Evolutionary conservation across 2,113 vertebrate species (phyloP).

Genomic region (Emydocephalus ijimae): DNA sequence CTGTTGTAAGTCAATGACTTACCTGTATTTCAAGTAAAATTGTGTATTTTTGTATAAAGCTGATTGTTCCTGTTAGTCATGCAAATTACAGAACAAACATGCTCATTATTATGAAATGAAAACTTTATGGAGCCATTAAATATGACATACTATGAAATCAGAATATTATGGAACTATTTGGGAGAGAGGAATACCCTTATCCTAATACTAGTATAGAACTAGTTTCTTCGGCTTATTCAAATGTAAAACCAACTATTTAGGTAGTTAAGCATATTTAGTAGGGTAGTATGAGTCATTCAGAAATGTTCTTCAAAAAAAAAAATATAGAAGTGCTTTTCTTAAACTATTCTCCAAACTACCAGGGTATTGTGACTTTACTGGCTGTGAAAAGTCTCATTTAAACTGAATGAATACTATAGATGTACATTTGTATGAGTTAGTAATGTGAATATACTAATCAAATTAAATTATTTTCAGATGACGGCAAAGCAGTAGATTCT

Average conservation of each 20-base stretch:
- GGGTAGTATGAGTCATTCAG: background rate
- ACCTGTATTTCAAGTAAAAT: background rate
- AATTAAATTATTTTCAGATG: conserved; percentile 74
- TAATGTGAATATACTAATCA: background rate
- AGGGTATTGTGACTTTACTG: background rate
- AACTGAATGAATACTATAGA: background rate
- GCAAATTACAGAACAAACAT: background rate
- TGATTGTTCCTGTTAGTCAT: background rate
- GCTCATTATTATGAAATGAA: background rate
- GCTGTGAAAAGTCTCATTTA: background rate
- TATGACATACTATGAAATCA: background rate
- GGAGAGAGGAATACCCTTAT: background rate
- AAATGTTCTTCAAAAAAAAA: background rate
- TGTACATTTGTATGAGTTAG: background rate
- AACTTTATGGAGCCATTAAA: background rate
- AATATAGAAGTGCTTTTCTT: background rate
- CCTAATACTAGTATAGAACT: background rate
- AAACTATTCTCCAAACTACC: background rate
- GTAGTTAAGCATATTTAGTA: background rate
- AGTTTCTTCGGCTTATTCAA: background rate
- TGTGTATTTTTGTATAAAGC: background rate
- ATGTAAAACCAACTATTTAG: background rate
- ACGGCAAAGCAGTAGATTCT: conserved; percentile 87
- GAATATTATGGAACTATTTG: background rate
- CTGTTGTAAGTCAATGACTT: background rate